phyloP scores from a whole-genome alignment of 2,888 invertebrate species.

The Xylota sylvarum region DNA sequence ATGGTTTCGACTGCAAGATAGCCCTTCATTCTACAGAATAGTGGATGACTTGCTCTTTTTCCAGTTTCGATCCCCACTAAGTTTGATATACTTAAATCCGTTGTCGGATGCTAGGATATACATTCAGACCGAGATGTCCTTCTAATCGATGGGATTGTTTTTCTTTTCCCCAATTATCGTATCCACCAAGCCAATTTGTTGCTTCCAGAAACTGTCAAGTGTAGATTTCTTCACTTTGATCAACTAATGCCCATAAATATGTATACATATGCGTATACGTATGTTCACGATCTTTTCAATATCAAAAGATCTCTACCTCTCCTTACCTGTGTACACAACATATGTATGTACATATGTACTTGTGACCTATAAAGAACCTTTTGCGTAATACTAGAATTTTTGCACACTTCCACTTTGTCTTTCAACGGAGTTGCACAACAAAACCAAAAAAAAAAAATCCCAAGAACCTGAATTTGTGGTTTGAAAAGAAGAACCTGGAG shows the following conservation, averaged over 20 bases:
- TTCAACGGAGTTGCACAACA: conserved; percentile 3
- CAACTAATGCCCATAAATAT: conserved; percentile 15
- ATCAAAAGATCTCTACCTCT: conserved; percentile 19
- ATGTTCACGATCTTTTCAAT: conserved; percentile 8
- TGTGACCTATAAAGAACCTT: conserved; percentile 80
- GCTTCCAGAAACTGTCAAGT: not conserved
- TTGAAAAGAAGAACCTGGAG: conserved; percentile 25
- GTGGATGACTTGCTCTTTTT: too few species aligned
- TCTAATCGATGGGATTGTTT: too few species aligned
- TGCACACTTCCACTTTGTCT: conserved; percentile 50
- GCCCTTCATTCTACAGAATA: too few species aligned
- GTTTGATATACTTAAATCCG: not conserved
- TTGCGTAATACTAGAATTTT: conserved; percentile 78
- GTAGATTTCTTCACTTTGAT: conserved; percentile 1
- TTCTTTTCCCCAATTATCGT: too few species aligned
- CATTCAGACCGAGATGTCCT: too few species aligned
- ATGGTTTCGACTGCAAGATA: too few species aligned
- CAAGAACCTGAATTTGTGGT: conserved; percentile 56
- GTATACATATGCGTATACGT: not conserved
- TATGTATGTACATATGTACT: conserved; percentile 57
- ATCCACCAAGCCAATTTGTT: not conserved
- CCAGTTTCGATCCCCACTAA: too few species aligned
- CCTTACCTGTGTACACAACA: not conserved
- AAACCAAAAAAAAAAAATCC: conserved; percentile 22
- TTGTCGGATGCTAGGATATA: not conserved